Evolutionary conservation across 2,797 vertebrate genomes (phyloP), one percentile per base, ranked within the genome.

Genomic region (Agapornis canus): DNA sequence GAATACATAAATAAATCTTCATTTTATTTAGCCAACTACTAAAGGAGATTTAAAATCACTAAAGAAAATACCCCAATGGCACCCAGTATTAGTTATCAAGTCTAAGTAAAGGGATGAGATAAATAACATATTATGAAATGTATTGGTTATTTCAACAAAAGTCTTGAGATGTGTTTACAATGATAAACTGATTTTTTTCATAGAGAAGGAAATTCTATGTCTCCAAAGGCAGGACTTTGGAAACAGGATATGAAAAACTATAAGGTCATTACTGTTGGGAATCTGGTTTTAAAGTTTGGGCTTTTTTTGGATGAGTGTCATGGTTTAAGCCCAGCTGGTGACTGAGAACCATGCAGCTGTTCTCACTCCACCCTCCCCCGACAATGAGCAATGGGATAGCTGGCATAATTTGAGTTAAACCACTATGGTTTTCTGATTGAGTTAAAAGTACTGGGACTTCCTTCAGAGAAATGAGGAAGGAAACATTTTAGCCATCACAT

Each of bases 1-100:
- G 39, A 59, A 19, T 65, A 16, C 64, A 75, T 45, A 66, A 63
- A 95, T 96, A 92, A 89, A 65, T 94, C 93, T 94, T 94, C 79
- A 94, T 95, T 93, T 89, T 81, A 85, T 85, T 64, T 91, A 52
- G 78, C 35, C 64, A 87, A 37, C 48, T 52, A 31, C 27, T 56
- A 80, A 82, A 82, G 48, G 5, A 77, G 40, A 84, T 90, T 70
- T 52, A 70, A 92, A 93, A 79, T 69, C 16, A 13, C 35, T 35
- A 9, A 26, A 56, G 43, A 56, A 56, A 32, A 35, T 35, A 35
- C 26, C 10, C 29, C 21, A 63, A 9, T 48, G 8, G 8, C 26
- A 22, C 48, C 51, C 14, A n/a, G 13, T 16, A 70, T 63, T 72
- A 90, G 79, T 95, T 70, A 76, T 23, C 31, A 76, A 84, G 32